Base-by-base conservation (phyloP, 2,797 vertebrate species). In the Vipera latastei region DNA sequence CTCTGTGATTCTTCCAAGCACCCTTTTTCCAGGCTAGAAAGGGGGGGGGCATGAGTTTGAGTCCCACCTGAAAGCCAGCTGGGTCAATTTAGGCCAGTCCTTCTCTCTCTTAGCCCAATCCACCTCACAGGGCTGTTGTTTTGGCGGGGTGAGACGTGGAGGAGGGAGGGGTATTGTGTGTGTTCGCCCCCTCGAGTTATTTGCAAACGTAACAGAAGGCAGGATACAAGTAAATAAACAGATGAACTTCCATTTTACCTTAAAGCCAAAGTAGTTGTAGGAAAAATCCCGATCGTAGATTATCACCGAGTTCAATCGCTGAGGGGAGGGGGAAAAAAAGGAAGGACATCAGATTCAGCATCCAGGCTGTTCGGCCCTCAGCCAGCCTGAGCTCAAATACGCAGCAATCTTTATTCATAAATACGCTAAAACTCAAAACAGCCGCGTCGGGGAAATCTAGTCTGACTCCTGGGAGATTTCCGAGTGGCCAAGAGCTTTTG, bases 241-340 rank as follows among this genome's bases (percentile, higher is more conserved):
- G 12, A 65, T n/a, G 63, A 28, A n/a, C 1, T 22, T 22, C 92
- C 13, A 95, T 93, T 6, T 97, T 96, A 98, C 98, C 98, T 99
- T 99, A 96, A 99, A 99, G 57, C 99, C 99, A 87, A 99, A 99
- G 96, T 99, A 99, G 97, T 99, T 99, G 96, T 99, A 99, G 96
- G 99, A 99, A 97, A 99, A 99, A 95, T 99, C 99, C 90, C 99
- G 96, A 96, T 99, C 99, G 0, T 97, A 99, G 95, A 99, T 99
- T 63, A 99, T 99, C 91, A 99, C 98, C 0, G 99, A 99, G 97
- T 99, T 99, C 85, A 99, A 98, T 89, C 99, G 99, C 98, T 99
- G 93, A 51, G 51, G 51, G 51, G 1, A 0, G 6, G 14, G 6
- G 22, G 59, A 18, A 78, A 88, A 88, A 88, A 61, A 93, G 95